Conservation (phyloP, 2,113 vertebrate species). For the Vicugna pacos region DNA sequence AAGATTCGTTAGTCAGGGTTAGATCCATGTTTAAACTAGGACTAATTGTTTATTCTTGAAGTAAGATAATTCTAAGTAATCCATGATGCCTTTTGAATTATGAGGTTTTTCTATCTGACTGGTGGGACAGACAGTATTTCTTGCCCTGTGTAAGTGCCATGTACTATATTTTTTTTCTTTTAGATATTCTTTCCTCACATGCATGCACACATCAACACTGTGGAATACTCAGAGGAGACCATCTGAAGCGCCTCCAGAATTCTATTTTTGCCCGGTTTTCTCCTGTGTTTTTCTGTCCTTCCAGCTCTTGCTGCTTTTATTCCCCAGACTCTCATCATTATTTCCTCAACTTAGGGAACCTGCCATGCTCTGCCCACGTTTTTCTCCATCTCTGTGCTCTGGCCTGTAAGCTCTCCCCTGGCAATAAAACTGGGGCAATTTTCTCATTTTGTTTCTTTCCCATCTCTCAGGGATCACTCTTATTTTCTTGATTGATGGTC, state of each 20-base stretch:
- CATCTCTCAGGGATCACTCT: background rate
- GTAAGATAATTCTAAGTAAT: background rate
- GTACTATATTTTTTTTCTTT: background rate
- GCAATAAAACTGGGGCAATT: background rate
- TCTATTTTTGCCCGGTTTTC: background rate
- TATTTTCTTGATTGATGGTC: background rate
- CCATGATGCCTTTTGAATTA: background rate
- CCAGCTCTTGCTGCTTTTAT: background rate
- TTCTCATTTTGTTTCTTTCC: background rate
- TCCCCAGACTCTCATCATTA: background rate
- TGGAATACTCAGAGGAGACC: background rate
- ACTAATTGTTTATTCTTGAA: background rate
- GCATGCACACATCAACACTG: background rate
- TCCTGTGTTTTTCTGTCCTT: background rate
- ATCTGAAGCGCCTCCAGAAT: background rate
- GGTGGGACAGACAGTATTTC: background rate
- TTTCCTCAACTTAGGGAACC: background rate
- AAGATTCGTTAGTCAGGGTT: background rate
- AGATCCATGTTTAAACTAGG: background rate
- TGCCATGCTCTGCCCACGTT: background rate
- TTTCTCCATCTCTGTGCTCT: background rate
- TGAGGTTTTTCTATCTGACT: background rate
- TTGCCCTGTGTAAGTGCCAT: background rate
- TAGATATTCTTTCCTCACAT: background rate
- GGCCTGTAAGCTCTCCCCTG: background rate